A percentile compares a stretch with the other conserved stretches of the same genome.
These are phyloP conservation scores for Pseudanteris insignis DNA, from an alignment of 2,888 invertebrate genomes.

Conservation along the genomic window DNA sequence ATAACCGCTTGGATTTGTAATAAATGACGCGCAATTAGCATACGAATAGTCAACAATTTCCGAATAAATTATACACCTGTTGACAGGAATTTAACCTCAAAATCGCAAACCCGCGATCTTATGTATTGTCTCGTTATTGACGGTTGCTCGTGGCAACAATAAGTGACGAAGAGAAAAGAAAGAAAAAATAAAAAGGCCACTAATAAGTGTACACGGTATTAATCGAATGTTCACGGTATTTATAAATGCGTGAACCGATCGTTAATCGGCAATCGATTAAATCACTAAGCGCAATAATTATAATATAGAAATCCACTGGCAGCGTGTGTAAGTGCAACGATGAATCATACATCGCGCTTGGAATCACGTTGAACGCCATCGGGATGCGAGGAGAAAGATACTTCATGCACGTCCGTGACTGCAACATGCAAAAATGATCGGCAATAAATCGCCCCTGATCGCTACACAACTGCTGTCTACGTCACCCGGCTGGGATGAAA, in stretches of 20 bases:
- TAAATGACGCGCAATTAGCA: constrained; percentile 37
- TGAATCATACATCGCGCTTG: constrained; percentile 43
- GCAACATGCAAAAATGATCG: constrained; percentile 48
- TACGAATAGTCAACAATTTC: constrained; percentile 38
- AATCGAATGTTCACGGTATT: constrained; percentile 22
- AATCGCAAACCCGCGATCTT: constrained; percentile 11
- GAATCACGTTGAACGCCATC: constrained; percentile 40
- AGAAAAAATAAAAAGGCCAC: not conserved
- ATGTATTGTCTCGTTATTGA: too few species aligned
- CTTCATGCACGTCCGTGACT: constrained; percentile 47
- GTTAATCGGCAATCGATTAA: constrained; percentile 41
- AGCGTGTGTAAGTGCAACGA: constrained; percentile 25
- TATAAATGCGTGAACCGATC: constrained; percentile 33
- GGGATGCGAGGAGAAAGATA: constrained; percentile 43
- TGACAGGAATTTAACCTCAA: constrained; percentile 41
- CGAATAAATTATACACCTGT: constrained; percentile 42
- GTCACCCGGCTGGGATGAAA: constrained; percentile 21
- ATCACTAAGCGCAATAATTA: constrained; percentile 50
- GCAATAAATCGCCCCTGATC: constrained; percentile 50
- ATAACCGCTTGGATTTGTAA: constrained; percentile 30
- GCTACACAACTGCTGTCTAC: constrained; percentile 36
- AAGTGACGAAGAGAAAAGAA: constrained; percentile 8
- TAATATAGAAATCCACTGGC: constrained; percentile 49
- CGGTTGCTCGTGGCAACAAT: constrained; percentile 21
- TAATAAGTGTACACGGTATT: constrained; percentile 4